Conservation (phyloP, 2,797 vertebrate genomes). For the Tolypeutes matacus region DNA sequence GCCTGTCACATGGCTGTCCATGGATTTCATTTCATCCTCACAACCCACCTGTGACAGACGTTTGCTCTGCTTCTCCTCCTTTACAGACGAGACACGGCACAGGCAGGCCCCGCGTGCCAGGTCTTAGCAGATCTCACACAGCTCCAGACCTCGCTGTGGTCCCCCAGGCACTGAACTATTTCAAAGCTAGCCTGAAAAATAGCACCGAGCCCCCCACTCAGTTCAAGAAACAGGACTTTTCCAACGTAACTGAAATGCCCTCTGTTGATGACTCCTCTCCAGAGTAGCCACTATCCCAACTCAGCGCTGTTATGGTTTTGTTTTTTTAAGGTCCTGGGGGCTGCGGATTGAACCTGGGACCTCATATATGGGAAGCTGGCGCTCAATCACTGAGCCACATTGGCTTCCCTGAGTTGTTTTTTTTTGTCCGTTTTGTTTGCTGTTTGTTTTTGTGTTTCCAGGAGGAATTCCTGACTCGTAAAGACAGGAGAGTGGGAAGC, state of each 20-base stretch:
- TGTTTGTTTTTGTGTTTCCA: too few species aligned
- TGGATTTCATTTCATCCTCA: background rate
- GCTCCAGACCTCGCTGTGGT: background rate
- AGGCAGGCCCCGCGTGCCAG: background rate
- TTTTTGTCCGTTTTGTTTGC: too few species aligned
- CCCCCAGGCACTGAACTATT: background rate
- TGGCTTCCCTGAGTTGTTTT: too few species aligned
- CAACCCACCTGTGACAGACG: background rate
- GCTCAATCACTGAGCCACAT: too few species aligned
- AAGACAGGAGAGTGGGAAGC: rapidly evolving
- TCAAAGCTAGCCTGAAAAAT: background rate
- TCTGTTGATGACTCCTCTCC: background rate
- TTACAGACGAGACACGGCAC: background rate
- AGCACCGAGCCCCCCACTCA: background rate
- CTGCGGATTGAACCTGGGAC: too few species aligned
- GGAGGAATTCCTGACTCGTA: background rate
- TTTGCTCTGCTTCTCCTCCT: background rate
- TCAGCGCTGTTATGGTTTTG: background rate
- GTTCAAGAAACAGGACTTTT: background rate
- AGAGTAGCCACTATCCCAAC: too few species aligned
- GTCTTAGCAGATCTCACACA: background rate
- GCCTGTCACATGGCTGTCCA: rapidly evolving
- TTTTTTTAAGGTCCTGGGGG: too few species aligned
- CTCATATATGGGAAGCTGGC: too few species aligned
- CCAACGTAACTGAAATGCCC: background rate